phyloP scores from a whole-genome alignment of 2,888 invertebrate species.

The Eledone cirrhosa region DNA sequence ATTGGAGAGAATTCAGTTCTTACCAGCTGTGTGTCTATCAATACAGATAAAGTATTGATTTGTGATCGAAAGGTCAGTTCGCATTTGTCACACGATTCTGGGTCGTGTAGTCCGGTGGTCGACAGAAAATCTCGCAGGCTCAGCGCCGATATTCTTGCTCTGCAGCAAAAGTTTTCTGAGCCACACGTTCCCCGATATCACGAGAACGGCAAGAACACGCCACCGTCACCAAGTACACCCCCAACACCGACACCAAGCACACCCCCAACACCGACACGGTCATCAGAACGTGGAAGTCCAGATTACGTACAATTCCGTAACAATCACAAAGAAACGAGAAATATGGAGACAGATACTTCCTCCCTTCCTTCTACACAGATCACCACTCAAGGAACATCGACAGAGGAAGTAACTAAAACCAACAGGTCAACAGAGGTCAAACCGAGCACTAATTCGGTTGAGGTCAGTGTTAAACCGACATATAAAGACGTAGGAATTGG shows the following conservation, averaged over 20 bases:
- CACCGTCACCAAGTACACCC: not conserved
- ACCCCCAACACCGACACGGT: not conserved
- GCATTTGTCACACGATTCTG: not conserved
- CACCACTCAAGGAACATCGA: no score
- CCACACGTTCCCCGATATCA: not conserved
- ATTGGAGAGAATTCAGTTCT: not conserved
- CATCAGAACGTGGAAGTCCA: not conserved
- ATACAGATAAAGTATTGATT: not conserved
- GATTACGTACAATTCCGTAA: no score
- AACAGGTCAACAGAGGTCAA: no score
- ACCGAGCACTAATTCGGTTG: no score
- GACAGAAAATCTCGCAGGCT: conserved; percentile 4
- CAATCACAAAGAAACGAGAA: no score
- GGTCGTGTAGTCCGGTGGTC: conserved; percentile 4
- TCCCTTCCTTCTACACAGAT: no score
- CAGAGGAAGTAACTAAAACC: no score
- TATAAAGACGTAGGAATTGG: no score
- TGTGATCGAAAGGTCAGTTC: not conserved
- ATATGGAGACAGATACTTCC: no score
- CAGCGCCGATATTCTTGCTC: conserved; percentile 3
- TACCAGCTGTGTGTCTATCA: not conserved
- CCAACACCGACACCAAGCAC: not conserved
- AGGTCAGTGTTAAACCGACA: no score
- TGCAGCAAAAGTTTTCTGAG: not conserved
- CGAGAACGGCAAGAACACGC: not conserved